Evolutionary conservation across 2,888 invertebrate species (phyloP).

Genomic region (Sabellastarte sp.): DNA sequence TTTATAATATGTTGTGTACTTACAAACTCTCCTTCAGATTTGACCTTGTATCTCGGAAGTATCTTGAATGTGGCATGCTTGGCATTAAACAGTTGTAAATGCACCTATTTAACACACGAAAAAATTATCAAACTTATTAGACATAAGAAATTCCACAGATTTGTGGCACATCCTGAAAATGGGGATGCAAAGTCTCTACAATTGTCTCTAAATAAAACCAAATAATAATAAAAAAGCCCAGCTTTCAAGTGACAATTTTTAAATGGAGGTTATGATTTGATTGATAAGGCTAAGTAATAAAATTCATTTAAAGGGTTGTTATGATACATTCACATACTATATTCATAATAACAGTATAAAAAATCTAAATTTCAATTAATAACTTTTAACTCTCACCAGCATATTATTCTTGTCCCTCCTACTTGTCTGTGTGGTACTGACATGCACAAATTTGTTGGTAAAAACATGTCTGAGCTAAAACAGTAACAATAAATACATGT

Average conservation of each 20-base stretch:
- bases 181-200: background rate
- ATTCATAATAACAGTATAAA: too few species aligned
- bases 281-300: too few species aligned
- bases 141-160: too few species aligned
- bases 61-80: slow-evolving; percentile 59
- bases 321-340: too few species aligned
- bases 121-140: too few species aligned
- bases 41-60: slow-evolving; percentile 59
- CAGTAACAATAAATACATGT: background rate
- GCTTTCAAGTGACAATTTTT: too few species aligned
- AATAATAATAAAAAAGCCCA: too few species aligned
- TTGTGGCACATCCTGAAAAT: background rate
- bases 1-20: too few species aligned
- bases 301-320: too few species aligned
- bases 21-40: slow-evolving; percentile 60
- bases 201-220: background rate
- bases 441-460: slow-evolving; percentile 57
- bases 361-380: too few species aligned
- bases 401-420: slow-evolving; percentile 59
- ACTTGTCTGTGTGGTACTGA: slow-evolving; percentile 58
- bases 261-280: too few species aligned
- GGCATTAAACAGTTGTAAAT: slow-evolving; percentile 53
- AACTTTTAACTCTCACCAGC: slow-evolving; percentile 57
- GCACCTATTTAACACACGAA: slow-evolving; percentile 52
- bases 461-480: slow-evolving; percentile 56